Conservation (phyloP, 2,797 vertebrate genomes). For the Macropodus opercularis region DNA sequence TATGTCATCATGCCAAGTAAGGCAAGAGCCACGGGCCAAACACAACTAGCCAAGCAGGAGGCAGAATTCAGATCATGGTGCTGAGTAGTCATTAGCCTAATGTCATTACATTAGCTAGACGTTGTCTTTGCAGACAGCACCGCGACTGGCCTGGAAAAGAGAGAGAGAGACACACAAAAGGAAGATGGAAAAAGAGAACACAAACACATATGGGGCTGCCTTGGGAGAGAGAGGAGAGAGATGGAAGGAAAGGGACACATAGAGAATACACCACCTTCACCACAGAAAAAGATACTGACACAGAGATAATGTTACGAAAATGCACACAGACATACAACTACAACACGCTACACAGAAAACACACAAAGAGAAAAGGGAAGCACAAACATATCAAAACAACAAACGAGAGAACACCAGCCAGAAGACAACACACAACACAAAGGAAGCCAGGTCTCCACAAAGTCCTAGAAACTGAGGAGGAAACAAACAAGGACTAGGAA, state of each 20-base stretch:
- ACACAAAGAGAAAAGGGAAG: conserved; percentile 28
- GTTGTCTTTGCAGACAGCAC: conserved; percentile 71
- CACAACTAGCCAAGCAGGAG: conserved; percentile 66
- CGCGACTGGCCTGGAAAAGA: conserved; percentile 68
- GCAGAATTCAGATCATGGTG: conserved; percentile 44
- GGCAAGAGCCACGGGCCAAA: conserved; percentile 58
- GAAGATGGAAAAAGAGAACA: conserved; percentile 50
- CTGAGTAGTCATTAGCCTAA: conserved; percentile 52
- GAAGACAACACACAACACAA: conserved; percentile 9
- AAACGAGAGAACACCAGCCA: conserved; percentile 16
- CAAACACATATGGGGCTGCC: conserved; percentile 37
- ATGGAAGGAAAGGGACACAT: conserved; percentile 47
- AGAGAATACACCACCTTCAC: too few species aligned
- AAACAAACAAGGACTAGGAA: not conserved
- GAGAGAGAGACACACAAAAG: conserved; percentile 49
- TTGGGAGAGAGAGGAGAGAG: conserved; percentile 19
- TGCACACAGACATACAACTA: conserved; percentile 17
- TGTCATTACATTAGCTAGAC: conserved; percentile 76
- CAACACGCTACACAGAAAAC: conserved; percentile 14
- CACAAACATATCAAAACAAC: conserved; percentile 6
- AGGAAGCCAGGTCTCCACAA: conserved; percentile 17
- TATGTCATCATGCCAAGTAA: conserved; percentile 61
- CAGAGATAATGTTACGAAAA: conserved; percentile 39
- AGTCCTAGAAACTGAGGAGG: not conserved
- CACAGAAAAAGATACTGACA: conserved; percentile 46